phyloP scores from a whole-genome alignment of 2,113 vertebrate genomes.

The Anas platyrhynchos region DNA sequence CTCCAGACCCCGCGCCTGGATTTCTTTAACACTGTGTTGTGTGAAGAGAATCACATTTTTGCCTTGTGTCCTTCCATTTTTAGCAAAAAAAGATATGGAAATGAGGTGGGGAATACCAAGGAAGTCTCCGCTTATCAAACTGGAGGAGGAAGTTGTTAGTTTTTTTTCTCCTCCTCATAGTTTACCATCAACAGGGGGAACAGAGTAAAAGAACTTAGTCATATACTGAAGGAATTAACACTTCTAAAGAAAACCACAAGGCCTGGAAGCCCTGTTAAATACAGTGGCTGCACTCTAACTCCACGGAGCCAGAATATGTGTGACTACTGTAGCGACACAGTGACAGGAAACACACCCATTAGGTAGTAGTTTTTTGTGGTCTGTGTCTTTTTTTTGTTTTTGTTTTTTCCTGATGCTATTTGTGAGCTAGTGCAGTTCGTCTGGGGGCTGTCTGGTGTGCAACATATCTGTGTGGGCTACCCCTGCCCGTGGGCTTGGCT shows the following conservation, averaged over 20 bases:
- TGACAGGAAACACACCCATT: not conserved
- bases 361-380: not conserved
- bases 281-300: not conserved
- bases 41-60: not conserved
- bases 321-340: not conserved
- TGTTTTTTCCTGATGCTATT: not conserved
- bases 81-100: not conserved
- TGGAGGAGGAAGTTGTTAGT: not conserved
- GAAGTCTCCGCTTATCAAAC: not conserved
- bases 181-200: not conserved
- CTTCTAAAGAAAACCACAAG: not conserved
- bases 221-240: not conserved
- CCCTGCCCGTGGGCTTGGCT: not conserved
- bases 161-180: not conserved
- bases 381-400: not conserved
- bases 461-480: not conserved
- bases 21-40: not conserved
- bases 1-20: not conserved
- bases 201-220: not conserved
- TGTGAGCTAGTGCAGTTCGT: not conserved
- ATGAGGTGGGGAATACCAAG: not conserved
- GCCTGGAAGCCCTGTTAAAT: not conserved
- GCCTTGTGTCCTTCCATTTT: not conserved
- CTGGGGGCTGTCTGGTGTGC: not conserved
- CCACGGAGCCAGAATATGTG: not conserved